Evolutionary conservation across 2,888 invertebrate genomes (phyloP), one percentile per base, ranked within the genome.

Genomic region (Lypha dubia): DNA sequence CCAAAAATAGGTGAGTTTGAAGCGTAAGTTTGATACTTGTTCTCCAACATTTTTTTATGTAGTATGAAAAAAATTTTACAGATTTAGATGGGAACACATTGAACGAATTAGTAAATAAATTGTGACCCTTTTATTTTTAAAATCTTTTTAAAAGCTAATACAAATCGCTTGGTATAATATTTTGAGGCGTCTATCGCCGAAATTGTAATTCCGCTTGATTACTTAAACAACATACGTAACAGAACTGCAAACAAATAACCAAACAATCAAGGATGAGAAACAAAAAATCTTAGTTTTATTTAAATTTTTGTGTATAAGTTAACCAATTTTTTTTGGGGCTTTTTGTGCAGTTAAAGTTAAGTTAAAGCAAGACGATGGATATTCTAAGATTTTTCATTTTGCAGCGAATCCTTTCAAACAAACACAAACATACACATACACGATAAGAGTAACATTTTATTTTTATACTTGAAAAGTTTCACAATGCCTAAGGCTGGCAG

Each of bases 251-350:
- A n/a, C 3, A 44, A 41, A 62, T 68, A 32, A 20, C 51, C 3
- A 8, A 32, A 6, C 32, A 62, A 22, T 22, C 15, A 32, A 38
- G 49, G 4, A 60, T 51, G 38, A 60, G 46, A 70, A 24, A 56
- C 13, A 51, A 70, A 79, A 70, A 79, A 53, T 77, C 51, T 51
- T 70, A 17, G 9, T 35, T 20, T 65, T 56, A 20, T 73, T 73
- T 58, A 49, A 65, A 65, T 73, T 65, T 53, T 24, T 71, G 44
- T 62, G 32, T 35, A 70, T 15, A 73, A 73, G 65, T 79, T 65
- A 73, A 79, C 46, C 53, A 65, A 32, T 1, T 17, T 8, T 46
- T 17, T 70, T 49, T 51, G 49, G 41, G 51, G 32, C 28, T 24
- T 17, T n/a, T 2, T 46, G 15, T 46, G 5, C n/a, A 22, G 0